phyloP scores from a whole-genome alignment of 2,888 invertebrate genomes.

The Thymelicus acteon region DNA sequence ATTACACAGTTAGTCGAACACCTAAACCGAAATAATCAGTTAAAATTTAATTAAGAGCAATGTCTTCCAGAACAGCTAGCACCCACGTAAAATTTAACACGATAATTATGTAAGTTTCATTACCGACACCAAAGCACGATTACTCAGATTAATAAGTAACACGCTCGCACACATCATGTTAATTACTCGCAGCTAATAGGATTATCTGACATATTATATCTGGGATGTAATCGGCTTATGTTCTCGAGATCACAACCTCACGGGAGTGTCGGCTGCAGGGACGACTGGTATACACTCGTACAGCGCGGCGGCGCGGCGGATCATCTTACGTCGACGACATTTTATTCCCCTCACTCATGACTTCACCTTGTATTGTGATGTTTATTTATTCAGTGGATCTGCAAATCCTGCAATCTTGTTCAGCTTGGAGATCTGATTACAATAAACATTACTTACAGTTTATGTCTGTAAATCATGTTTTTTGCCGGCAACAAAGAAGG shows the following conservation, averaged over 20 bases:
- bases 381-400: too few relatives aligned
- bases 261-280: too few relatives aligned
- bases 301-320: not conserved
- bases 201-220: conserved; percentile 24
- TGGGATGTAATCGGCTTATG: conserved; percentile 16
- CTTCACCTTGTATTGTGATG: not conserved
- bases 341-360: not conserved
- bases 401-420: not conserved
- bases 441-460: too few relatives aligned
- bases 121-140: not conserved
- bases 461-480: too few relatives aligned
- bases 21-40: too few relatives aligned
- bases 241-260: not conserved
- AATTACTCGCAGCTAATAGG: conserved; percentile 24
- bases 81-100: too few relatives aligned
- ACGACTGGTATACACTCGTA: too few relatives aligned
- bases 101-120: not conserved
- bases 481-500: too few relatives aligned
- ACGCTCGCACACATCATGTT: conserved; percentile 8
- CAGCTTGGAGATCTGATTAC: not conserved
- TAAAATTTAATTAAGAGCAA: too few relatives aligned
- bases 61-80: too few relatives aligned
- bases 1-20: too few relatives aligned
- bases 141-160: conserved; percentile 1
- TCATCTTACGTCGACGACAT: not conserved